Percentiles rank a stretch among this genome's conserved stretches.
Conservation (phyloP, 2,888 invertebrate species). For the Leucoma salicis region DNA sequence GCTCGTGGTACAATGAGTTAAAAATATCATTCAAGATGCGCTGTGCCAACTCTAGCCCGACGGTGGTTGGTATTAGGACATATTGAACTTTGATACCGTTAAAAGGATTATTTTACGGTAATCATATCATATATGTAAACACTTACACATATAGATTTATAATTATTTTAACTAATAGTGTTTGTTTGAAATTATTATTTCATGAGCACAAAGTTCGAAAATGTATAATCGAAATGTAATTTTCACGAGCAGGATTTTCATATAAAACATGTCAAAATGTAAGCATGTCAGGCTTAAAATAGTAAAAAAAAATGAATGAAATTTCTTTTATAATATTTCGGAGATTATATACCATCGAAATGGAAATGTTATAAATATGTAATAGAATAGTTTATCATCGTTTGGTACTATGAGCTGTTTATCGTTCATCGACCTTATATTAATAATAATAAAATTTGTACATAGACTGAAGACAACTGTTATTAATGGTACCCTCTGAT, state of each 20-base stretch:
- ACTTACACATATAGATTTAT: no score
- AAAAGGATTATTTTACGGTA: neutral
- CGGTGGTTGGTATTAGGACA: conserved; percentile 63
- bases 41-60: conserved; percentile 73
- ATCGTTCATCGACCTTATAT: conserved; percentile 36
- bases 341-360: no score
- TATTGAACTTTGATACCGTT: conserved; percentile 70
- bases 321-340: no score
- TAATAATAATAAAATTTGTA: neutral
- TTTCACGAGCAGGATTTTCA: no score
- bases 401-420: conserved; percentile 18
- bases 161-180: no score
- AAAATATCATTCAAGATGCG: conserved; percentile 81
- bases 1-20: conserved; percentile 79
- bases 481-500: conserved; percentile 9
- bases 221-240: no score
- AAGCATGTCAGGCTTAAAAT: no score
- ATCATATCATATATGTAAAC: no score
- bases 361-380: neutral
- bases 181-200: no score
- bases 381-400: conserved; percentile 2
- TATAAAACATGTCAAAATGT: no score
- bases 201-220: no score
- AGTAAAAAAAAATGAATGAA: no score
- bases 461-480: conserved; percentile 8